phyloP scores from a whole-genome alignment of 2,113 vertebrate genomes.

The Ctenomys sociabilis region DNA sequence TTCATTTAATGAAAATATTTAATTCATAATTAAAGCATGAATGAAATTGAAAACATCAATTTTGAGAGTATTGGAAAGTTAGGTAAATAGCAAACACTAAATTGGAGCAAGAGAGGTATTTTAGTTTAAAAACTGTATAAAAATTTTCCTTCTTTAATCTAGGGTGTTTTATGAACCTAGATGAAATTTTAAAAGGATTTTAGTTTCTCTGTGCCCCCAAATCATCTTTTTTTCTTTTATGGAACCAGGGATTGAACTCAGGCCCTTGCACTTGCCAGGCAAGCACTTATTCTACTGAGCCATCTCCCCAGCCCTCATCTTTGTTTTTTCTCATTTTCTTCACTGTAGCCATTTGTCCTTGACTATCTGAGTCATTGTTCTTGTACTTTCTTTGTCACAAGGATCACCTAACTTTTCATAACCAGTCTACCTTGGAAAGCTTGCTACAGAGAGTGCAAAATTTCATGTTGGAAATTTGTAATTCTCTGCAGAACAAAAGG shows the following conservation, averaged over 20 bases:
- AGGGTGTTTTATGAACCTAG: constrained; percentile 10
- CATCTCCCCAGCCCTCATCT: too few species aligned
- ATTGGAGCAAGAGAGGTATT: background rate
- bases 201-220: constrained; percentile 12
- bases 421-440: background rate
- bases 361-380: background rate
- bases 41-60: constrained; percentile 35
- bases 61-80: constrained; percentile 29
- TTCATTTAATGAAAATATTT: constrained; percentile 32
- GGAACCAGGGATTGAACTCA: too few species aligned
- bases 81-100: constrained; percentile 34
- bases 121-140: constrained; percentile 36
- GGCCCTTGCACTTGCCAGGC: too few species aligned
- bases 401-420: constrained; percentile 1
- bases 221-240: background rate
- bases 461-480: constrained; percentile 27
- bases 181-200: constrained; percentile 52
- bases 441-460: background rate
- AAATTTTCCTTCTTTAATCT: constrained; percentile 41
- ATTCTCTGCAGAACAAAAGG: constrained; percentile 3
- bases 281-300: too few species aligned
- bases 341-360: constrained; percentile 12
- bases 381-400: background rate
- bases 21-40: constrained; percentile 48
- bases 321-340: background rate